Percentiles rank a stretch among this genome's conserved stretches.
phyloP scores from a whole-genome alignment of 2,113 vertebrate species.

The Tyto alba region DNA sequence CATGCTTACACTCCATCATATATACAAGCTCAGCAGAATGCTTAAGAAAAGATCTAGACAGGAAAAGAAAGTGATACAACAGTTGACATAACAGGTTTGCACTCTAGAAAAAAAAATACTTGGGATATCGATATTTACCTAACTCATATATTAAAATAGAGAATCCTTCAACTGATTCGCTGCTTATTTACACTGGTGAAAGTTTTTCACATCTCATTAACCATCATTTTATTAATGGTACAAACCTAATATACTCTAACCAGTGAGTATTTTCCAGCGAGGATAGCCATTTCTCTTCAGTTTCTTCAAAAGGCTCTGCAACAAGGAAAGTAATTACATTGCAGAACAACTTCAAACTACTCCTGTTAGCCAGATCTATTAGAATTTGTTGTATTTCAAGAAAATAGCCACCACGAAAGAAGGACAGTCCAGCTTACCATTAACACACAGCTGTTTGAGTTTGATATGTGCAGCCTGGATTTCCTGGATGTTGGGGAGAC shows the following conservation, averaged over 20 bases:
- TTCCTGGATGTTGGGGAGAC: constrained; percentile 87
- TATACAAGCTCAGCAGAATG: constrained; percentile 91
- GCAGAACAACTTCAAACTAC: background rate
- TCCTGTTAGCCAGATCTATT: background rate
- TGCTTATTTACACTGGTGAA: background rate
- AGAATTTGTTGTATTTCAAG: background rate
- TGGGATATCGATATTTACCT: background rate
- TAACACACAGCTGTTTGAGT: constrained; percentile 89
- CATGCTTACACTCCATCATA: constrained; percentile 82
- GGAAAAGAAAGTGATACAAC: background rate
- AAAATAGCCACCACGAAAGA: background rate
- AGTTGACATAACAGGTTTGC: background rate
- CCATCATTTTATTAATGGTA: background rate
- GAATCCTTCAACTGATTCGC: background rate
- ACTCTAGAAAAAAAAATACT: background rate
- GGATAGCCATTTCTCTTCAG: constrained; percentile 93
- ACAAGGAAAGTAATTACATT: background rate
- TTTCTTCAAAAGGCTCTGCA: constrained; percentile 90
- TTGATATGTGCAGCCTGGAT: constrained; percentile 86
- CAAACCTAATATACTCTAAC: constrained; percentile 91
- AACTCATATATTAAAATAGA: background rate
- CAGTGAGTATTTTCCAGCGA: constrained; percentile 89
- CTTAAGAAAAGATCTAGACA: constrained; percentile 82
- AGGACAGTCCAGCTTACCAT: constrained; percentile 74
- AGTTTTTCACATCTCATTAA: background rate